These are phyloP conservation scores for Ellobium chinense DNA, from an alignment of 2,888 invertebrate species.

Conservation along the genomic window DNA sequence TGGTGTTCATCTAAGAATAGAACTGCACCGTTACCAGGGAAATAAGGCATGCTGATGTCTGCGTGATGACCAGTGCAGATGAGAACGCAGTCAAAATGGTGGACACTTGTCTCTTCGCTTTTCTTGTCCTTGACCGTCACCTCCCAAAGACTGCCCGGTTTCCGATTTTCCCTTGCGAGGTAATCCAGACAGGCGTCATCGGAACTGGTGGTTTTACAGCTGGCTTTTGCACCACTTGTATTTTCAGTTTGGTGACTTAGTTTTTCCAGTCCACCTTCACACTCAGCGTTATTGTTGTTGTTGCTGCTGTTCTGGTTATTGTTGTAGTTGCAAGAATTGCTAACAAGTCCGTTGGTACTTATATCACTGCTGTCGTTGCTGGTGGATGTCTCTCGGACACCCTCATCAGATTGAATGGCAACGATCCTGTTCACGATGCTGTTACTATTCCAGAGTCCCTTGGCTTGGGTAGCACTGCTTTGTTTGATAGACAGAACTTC, in stretches of 20 bases:
- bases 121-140: conserved; percentile 59
- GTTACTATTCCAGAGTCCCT: not conserved
- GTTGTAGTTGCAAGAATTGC: not conserved
- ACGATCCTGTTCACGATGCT: not conserved
- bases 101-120: conserved; percentile 55
- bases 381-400: not conserved
- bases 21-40: conserved; percentile 52
- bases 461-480: not conserved
- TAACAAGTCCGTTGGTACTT: not conserved
- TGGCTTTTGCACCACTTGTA: not conserved
- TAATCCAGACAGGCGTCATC: too few relatives aligned
- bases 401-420: not conserved
- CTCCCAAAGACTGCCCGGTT: too few relatives aligned
- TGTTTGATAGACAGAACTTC: conserved; percentile 60
- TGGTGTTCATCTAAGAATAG: not conserved
- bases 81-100: conserved; percentile 72
- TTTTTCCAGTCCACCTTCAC: too few relatives aligned
- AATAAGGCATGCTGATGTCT: conserved; percentile 58
- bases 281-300: too few relatives aligned
- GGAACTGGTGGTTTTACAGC: not conserved
- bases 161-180: too few relatives aligned
- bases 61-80: conserved; percentile 75
- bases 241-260: not conserved
- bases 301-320: not conserved
- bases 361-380: not conserved